Base-by-base conservation (phyloP, 2,797 vertebrate genomes). In the Spea hammondii region DNA sequence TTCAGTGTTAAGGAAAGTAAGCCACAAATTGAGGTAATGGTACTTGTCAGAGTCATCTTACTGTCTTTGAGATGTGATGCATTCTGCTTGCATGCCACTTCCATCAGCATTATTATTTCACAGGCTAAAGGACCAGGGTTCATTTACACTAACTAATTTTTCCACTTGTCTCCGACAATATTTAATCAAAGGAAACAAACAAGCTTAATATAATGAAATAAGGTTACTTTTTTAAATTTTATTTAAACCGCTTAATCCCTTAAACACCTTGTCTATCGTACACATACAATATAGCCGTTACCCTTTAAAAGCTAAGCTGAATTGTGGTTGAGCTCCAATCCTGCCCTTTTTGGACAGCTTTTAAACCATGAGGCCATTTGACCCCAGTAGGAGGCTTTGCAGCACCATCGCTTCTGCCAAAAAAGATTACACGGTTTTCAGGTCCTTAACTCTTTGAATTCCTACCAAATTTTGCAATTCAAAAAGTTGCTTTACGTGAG, bases 1-100 rank as follows among this genome's bases (percentile, higher is more conserved):
- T 81, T 77, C 72, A 81, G 79, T 54, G 54, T 46, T 62, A 74
- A 50, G 55, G 70, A 77, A 77, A 77, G 70, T 53, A 81, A 81
- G 74, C 79, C 48, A 64, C 48, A 51, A 51, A 62, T 73, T 72
- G 64, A 64, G 70, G 64, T 81, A 81, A 81, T 77, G 74, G 64
- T 65, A 77, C 74, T 50, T 77, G 79, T 81, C 74, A 77, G 65
- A 69, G 32, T 59, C 68, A 68, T 77, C 79, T 77, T 65, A 81
- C 64, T 65, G 69, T 80, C 74, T 76, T 80, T 32, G 32, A 2
- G 32, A 32, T 32, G 60, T 48, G 65, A 47, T 14, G 74, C 64
- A 49, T 55, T 64, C 46, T 70, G 78, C 65, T 69, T 67, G 62
- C 17, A n/a, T 53, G 51, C 13, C 55, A 14, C 69, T 64, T 66